These are phyloP conservation scores for Drosophila auraria DNA, from an alignment of 1,140 invertebrate species.

Conservation along the genomic window DNA sequence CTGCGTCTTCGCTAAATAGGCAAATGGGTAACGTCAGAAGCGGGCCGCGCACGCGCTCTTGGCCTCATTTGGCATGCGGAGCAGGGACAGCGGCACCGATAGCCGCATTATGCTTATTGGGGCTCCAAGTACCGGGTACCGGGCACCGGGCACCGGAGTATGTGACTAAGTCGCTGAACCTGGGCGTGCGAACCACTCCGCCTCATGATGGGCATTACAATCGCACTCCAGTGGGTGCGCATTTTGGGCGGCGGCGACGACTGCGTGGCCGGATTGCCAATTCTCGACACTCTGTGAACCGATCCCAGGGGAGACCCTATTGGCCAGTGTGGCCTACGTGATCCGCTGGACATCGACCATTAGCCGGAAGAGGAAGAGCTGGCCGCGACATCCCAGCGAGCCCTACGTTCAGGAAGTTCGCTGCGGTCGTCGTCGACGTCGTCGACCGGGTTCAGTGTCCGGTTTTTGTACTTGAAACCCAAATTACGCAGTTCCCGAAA, in stretches of 20 bases:
- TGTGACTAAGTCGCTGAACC: constrained; percentile 47
- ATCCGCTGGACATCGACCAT: constrained; percentile 36
- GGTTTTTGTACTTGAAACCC: constrained; percentile 81
- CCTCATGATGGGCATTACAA: constrained; percentile 56
- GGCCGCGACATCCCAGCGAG: neutral
- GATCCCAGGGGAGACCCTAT: constrained; percentile 22
- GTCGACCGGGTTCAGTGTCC: constrained; percentile 66
- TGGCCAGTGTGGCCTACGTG: constrained; percentile 54
- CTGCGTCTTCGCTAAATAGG: neutral
- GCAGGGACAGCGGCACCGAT: constrained; percentile 31
- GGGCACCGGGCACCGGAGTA: constrained; percentile 3
- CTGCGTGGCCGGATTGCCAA: constrained; percentile 47
- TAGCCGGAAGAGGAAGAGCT: constrained; percentile 53
- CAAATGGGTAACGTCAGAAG: constrained; percentile 46
- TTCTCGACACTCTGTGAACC: neutral
- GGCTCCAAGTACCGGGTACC: constrained; percentile 1
- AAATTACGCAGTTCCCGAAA: constrained; percentile 79
- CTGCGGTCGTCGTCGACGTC: constrained; percentile 21
- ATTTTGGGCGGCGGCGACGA: neutral
- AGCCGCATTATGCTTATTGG: constrained; percentile 52
- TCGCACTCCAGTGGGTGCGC: constrained; percentile 34
- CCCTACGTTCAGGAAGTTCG: constrained; percentile 63
- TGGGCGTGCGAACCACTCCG: constrained; percentile 65
- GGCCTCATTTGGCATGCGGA: constrained; percentile 55
- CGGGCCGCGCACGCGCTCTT: constrained; percentile 64